Percentiles rank a stretch among this genome's conserved stretches.
Evolutionary conservation across 1,140 invertebrate genomes (phyloP).

Genomic region (Tetramorium simillimum): DNA sequence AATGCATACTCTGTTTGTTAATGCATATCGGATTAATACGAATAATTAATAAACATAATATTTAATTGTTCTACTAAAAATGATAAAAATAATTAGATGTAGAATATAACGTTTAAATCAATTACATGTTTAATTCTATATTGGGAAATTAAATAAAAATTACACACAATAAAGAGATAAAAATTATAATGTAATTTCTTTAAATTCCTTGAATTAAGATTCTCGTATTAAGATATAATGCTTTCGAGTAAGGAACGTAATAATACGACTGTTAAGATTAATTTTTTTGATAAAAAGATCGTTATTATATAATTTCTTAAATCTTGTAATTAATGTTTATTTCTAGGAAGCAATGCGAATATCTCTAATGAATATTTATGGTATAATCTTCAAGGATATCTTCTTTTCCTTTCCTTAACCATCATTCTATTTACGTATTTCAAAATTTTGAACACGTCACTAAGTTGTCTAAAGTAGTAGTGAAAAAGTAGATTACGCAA

Average conservation of each 20-base stretch:
- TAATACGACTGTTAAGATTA: not conserved
- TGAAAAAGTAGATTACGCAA: not conserved
- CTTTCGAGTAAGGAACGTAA: not conserved
- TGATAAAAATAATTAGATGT: not conserved
- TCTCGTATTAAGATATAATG: too few species aligned
- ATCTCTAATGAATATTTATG: constrained; percentile 2
- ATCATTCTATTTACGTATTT: not conserved
- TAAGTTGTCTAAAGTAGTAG: not conserved
- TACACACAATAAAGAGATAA: too few species aligned
- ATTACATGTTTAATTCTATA: not conserved
- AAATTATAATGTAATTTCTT: not conserved
- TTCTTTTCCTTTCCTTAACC: not conserved
- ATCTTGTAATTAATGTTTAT: not conserved
- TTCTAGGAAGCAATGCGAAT: not conserved
- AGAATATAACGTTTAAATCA: not conserved
- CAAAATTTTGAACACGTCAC: not conserved
- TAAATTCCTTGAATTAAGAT: not conserved
- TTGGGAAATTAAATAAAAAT: not conserved
- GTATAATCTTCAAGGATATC: constrained; percentile 20
- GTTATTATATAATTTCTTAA: not conserved
- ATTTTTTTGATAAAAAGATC: not conserved
- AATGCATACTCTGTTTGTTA: too few species aligned
- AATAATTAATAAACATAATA: not conserved
- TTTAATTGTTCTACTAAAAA: not conserved
- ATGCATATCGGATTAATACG: not conserved